A percentile compares a stretch with the other conserved stretches of the same genome.
These are phyloP conservation scores for Apis mellifera DNA, from an alignment of 1,140 invertebrate genomes.

Conservation along the genomic window Amel_HAv3.1 CM009944.2:3447501-3448000, in stretches of 20 bases:
- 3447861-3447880: not conserved
- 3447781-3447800: conserved; percentile 2
- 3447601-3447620: not conserved
- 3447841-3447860: not conserved
- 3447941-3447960: not conserved
- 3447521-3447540: not conserved
- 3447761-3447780: not conserved
- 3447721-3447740: conserved; percentile 1
- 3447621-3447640: conserved; percentile 3
- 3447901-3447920: no score
- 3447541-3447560: not conserved
- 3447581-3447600: no score
- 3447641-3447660: not conserved
- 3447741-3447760: not conserved
- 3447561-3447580: not conserved
- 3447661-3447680: not conserved
- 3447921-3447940: not conserved
- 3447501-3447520: not conserved
- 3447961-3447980: not conserved
- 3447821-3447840: no score
- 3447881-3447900: not conserved
- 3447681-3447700: conserved; percentile 33
- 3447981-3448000: not conserved
- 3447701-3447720: not conserved
- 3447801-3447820: not conserved